A percentile compares a stretch with the other conserved stretches of the same genome.
Evolutionary conservation across 2,113 vertebrate species (phyloP).

Genomic region (Rhagologus leucostigma): DNA sequence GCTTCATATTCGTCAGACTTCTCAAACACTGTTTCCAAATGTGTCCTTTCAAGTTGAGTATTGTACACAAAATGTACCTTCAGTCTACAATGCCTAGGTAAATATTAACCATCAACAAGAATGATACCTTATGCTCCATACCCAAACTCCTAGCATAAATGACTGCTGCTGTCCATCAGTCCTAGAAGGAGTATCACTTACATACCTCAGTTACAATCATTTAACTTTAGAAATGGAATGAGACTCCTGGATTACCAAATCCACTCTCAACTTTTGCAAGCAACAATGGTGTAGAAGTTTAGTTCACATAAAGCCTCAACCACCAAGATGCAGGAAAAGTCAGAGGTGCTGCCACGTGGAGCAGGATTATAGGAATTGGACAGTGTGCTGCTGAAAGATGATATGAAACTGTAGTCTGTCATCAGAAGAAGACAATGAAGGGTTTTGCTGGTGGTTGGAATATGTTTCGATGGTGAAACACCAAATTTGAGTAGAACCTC

Average conservation of each 20-base stretch:
- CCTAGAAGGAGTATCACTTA: not conserved
- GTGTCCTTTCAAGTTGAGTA: not conserved
- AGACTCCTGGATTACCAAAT: not conserved
- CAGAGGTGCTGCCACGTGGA: accelerated
- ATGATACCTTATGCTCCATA: not conserved
- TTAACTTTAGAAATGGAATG: not conserved
- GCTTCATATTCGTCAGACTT: not conserved
- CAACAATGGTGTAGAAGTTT: not conserved
- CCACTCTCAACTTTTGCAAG: not conserved
- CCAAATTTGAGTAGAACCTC: not conserved
- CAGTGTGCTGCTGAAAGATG: not conserved
- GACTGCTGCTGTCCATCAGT: not conserved
- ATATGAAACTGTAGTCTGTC: not conserved
- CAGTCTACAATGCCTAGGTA: not conserved
- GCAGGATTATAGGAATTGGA: not conserved
- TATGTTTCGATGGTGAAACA: not conserved
- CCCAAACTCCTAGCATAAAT: not conserved
- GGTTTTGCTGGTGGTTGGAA: not conserved
- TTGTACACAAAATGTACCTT: not conserved
- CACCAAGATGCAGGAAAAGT: not conserved
- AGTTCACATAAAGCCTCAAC: not conserved
- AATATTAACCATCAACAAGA: not conserved
- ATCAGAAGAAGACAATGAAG: not conserved
- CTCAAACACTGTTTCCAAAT: not conserved
- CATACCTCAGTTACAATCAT: not conserved